Evolutionary conservation across 2,113 vertebrate species (phyloP).

Genomic region (Aleadryas rufinucha): DNA sequence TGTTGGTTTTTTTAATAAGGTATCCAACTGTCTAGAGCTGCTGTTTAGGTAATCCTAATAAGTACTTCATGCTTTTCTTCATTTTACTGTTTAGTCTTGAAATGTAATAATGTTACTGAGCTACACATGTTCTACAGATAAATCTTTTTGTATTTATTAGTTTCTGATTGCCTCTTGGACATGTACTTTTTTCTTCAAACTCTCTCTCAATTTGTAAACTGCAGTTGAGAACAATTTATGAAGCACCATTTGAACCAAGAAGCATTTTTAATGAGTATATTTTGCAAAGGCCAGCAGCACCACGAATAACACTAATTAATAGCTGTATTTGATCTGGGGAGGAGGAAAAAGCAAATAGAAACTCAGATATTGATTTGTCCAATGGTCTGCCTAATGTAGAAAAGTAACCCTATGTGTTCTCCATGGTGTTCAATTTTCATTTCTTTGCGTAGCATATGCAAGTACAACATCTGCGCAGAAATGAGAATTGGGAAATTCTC

Average conservation of each 20-base stretch:
- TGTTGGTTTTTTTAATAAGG: neutral
- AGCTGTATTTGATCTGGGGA: neutral
- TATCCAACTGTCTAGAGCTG: neutral
- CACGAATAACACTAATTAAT: slow-evolving; percentile 16
- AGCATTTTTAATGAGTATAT: slow-evolving; percentile 29
- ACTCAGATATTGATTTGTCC: slow-evolving; percentile 19
- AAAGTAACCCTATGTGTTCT: neutral
- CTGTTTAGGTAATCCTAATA: neutral
- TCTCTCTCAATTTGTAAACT: neutral
- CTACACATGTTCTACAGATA: neutral
- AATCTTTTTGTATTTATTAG: slow-evolving; percentile 9
- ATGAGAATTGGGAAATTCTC: neutral
- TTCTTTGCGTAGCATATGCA: neutral
- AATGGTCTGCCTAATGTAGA: neutral
- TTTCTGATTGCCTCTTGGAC: slow-evolving; percentile 16
- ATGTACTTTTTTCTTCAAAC: slow-evolving; percentile 22
- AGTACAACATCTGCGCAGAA: neutral
- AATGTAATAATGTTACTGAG: neutral
- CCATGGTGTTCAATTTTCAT: neutral
- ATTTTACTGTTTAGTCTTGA: neutral
- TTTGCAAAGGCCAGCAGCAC: slow-evolving; percentile 23
- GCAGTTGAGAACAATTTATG: slow-evolving; percentile 22
- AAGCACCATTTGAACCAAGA: slow-evolving; percentile 28
- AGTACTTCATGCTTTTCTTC: neutral
- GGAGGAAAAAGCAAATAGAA: neutral